Conservation (phyloP, 53 echinoderm and acorn worm species). For the Arbacia lixula region DNA sequence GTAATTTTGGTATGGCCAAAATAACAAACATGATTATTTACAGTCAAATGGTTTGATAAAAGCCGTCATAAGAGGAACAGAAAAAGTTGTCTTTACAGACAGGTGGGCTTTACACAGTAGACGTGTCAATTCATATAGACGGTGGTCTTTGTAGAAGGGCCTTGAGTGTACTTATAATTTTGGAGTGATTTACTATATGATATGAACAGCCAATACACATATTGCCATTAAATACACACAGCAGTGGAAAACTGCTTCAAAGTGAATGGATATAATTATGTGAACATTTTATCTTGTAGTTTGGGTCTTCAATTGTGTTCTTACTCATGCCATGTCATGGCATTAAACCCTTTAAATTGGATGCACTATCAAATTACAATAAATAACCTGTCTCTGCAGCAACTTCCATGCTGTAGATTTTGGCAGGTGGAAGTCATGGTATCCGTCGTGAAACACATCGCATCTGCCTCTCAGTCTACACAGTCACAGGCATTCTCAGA, state of each 20-base stretch:
- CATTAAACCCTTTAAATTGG: neutral
- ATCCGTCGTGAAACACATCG: slow-evolving; percentile 19
- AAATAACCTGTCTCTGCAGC: neutral
- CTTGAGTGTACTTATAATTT: too few relatives aligned
- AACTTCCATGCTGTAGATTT: slow-evolving; percentile 28
- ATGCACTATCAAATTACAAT: neutral
- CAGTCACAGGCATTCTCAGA: neutral
- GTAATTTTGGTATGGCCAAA: too few relatives aligned
- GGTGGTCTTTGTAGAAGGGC: too few relatives aligned
- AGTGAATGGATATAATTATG: neutral
- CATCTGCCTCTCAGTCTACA: neutral
- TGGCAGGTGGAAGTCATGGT: slow-evolving; percentile 38
- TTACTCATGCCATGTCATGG: neutral
- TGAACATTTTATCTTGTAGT: neutral
- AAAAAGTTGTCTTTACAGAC: too few relatives aligned
- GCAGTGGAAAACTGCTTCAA: neutral
- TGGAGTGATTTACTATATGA: too few relatives aligned
- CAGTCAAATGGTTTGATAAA: too few relatives aligned
- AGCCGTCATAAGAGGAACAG: too few relatives aligned
- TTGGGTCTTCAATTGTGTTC: neutral
- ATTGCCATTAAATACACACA: too few relatives aligned
- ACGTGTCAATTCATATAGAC: too few relatives aligned
- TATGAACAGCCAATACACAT: too few relatives aligned
- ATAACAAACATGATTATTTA: too few relatives aligned
- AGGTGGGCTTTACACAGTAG: too few relatives aligned